Conservation (phyloP, 2,113 vertebrate species). For the Typhlomys cinereus region DNA sequence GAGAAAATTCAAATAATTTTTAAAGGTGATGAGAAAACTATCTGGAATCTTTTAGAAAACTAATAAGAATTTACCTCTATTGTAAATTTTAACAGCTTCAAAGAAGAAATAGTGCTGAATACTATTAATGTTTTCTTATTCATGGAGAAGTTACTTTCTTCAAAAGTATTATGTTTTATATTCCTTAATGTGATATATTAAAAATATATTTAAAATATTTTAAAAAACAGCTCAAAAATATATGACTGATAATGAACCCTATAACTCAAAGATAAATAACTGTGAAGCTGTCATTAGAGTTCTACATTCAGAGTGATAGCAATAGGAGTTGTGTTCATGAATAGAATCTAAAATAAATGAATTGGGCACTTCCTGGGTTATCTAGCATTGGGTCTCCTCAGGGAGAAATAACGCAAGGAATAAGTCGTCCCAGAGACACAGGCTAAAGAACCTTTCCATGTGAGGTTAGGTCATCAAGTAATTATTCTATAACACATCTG, state of each 20-base stretch:
- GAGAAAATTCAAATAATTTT: neutral
- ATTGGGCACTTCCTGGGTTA: neutral
- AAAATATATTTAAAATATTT: too few relatives aligned
- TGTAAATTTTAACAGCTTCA: neutral
- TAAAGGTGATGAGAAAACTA: conserved; percentile 24
- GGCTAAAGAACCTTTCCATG: neutral
- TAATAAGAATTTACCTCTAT: conserved; percentile 18
- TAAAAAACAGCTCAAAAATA: neutral
- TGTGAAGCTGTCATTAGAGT: neutral
- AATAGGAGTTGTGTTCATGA: neutral
- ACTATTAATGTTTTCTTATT: neutral
- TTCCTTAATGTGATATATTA: neutral
- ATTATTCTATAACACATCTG: neutral
- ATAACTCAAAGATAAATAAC: neutral
- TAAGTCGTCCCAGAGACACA: neutral
- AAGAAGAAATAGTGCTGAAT: conserved; percentile 10
- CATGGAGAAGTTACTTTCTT: neutral
- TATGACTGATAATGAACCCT: neutral
- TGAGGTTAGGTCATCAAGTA: neutral
- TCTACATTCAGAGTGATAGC: neutral
- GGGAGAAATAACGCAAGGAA: conserved; percentile 28
- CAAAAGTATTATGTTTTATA: neutral
- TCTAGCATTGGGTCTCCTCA: neutral
- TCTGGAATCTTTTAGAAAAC: neutral
- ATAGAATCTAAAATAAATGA: conserved; percentile 31